Percentiles rank a stretch among this genome's conserved stretches.
Evolutionary conservation across 2,797 vertebrate genomes (phyloP).

Genomic region (Sphaeramia orbicularis): DNA sequence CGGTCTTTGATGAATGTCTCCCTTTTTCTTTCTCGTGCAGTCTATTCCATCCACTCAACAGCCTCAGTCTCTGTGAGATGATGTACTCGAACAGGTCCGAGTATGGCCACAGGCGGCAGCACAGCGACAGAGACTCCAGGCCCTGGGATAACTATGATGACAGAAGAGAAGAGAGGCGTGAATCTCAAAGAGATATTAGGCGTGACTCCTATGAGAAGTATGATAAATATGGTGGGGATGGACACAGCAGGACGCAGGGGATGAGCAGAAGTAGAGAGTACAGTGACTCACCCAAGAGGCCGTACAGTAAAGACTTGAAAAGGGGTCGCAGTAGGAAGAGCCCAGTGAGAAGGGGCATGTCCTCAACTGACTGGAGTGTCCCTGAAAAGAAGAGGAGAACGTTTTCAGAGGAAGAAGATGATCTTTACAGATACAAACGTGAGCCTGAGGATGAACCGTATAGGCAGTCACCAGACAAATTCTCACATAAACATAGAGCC

Average conservation of each 20-base stretch:
- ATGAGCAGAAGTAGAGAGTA: conserved; percentile 38
- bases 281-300: conserved; percentile 46
- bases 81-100: conserved; percentile 69
- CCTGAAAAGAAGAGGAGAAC: conserved; percentile 54
- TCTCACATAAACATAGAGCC: conserved; percentile 9
- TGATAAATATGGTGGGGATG: conserved; percentile 15
- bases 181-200: conserved; percentile 18
- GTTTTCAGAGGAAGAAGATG: conserved; percentile 34
- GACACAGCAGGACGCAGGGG: conserved; percentile 22
- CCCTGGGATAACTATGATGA: conserved; percentile 50
- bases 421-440: conserved; percentile 48
- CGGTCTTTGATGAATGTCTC: too few relatives aligned
- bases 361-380: conserved; percentile 46
- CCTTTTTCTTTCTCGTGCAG: conserved; percentile 4
- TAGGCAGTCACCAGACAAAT: conserved; percentile 37
- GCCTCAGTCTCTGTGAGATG: conserved; percentile 14
- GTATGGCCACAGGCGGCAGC: conserved; percentile 38
- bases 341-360: conserved; percentile 48
- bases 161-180: conserved; percentile 46
- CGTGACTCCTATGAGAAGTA: conserved; percentile 49
- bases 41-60: neutral
- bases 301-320: conserved; percentile 44
- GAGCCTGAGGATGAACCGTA: conserved; percentile 37
- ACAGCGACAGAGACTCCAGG: conserved; percentile 49
- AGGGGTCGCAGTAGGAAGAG: conserved; percentile 60